Percentiles rank a stretch among this genome's conserved stretches.
phyloP scores from a whole-genome alignment of 2,797 vertebrate genomes.

The Syngnathus acus region DNA sequence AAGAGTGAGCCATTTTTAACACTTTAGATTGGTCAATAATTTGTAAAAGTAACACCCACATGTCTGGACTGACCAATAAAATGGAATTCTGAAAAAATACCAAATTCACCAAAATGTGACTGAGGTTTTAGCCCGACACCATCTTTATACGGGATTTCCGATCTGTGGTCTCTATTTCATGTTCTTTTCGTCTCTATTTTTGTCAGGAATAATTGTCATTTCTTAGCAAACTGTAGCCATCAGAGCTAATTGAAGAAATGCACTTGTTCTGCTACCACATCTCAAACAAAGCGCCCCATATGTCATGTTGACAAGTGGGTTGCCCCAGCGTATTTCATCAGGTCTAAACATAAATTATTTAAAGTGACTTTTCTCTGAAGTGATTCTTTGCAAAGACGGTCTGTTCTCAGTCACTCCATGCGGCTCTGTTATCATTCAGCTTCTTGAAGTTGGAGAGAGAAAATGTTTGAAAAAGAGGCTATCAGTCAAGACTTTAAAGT shows the following conservation, averaged over 20 bases:
- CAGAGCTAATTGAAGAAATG: background rate
- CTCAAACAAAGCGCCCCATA: background rate
- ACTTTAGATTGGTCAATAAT: too few relatives aligned
- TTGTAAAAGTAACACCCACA: too few relatives aligned
- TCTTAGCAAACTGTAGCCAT: background rate
- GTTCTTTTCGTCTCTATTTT: background rate
- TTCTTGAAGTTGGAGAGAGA: conserved; percentile 20
- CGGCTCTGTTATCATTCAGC: conserved; percentile 22
- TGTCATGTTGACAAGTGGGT: conserved; percentile 1
- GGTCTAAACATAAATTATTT: background rate
- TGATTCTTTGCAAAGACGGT: background rate
- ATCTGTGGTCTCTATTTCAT: background rate
- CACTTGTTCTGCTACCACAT: background rate
- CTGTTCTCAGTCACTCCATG: conserved; percentile 12
- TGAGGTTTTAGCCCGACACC: too few relatives aligned
- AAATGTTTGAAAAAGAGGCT: conserved; percentile 17
- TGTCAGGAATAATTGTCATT: background rate
- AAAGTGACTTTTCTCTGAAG: conserved; percentile 1
- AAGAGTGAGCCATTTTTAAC: too few relatives aligned
- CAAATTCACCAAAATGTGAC: too few relatives aligned
- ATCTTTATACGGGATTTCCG: too few relatives aligned
- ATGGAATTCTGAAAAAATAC: background rate
- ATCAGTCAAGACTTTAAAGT: conserved; percentile 31
- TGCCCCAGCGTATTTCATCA: conserved; percentile 7
- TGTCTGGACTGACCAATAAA: too few relatives aligned